Conservation (phyloP, 2,797 vertebrate species). For the Pipistrellus pipistrellus region DNA sequence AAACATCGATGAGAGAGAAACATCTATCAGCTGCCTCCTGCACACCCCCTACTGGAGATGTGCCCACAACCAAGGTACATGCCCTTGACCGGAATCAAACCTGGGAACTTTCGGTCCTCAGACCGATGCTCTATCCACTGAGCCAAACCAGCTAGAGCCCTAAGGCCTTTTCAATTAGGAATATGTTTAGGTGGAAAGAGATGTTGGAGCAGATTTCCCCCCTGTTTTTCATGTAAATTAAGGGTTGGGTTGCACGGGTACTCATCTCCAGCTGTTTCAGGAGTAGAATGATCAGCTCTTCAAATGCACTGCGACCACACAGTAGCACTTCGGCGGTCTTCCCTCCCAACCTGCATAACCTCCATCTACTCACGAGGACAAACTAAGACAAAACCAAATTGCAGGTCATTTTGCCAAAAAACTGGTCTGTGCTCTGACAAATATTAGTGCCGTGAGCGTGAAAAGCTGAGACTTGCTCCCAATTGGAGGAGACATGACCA, state of each 20-base stretch:
- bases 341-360: neutral
- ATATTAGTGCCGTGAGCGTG: neutral
- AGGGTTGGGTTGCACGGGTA: neutral
- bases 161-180: neutral
- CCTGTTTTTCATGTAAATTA: neutral
- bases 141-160: too few relatives aligned
- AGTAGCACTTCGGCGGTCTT: neutral
- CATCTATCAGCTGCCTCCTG: too few relatives aligned
- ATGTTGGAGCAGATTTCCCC: neutral
- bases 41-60: too few relatives aligned
- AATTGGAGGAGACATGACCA: neutral
- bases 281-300: neutral
- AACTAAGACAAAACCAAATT: slow-evolving; percentile 8
- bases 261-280: slow-evolving; percentile 34
- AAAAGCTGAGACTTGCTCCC: neutral
- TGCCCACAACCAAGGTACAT: too few relatives aligned
- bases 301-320: neutral
- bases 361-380: neutral
- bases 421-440: neutral
- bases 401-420: neutral
- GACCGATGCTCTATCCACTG: too few relatives aligned
- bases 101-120: too few relatives aligned
- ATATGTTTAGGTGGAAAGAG: neutral
- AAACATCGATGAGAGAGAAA: too few relatives aligned
- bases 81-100: too few relatives aligned